phyloP scores from a whole-genome alignment of 35 echinoderm and acorn worm species.

The Amphiura filiformis region DNA sequence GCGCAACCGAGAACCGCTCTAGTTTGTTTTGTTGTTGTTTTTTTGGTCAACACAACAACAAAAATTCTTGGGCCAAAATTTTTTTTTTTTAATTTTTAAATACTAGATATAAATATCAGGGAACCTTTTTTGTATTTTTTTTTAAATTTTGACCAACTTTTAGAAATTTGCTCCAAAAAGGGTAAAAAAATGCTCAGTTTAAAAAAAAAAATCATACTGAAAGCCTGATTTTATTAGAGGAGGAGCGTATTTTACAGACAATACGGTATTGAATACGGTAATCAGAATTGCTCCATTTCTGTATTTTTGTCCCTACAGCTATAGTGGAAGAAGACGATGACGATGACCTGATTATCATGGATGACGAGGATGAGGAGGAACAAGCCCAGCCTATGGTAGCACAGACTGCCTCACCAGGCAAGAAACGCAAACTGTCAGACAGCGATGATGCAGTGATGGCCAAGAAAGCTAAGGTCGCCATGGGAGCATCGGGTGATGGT shows the following conservation, averaged over 20 bases:
- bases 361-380: slow-evolving; percentile 52
- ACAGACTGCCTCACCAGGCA: neutral
- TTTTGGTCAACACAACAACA: no score
- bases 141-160: no score
- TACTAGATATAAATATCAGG: no score
- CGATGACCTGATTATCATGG: slow-evolving; percentile 70
- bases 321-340: slow-evolving; percentile 21
- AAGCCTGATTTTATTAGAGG: neutral
- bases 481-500: neutral
- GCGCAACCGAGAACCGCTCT: no score
- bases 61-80: no score
- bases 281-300: neutral
- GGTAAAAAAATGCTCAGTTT: no score
- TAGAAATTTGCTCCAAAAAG: no score
- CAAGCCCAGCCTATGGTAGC: neutral
- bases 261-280: neutral
- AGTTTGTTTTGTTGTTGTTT: no score
- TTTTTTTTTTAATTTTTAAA: no score
- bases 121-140: no score
- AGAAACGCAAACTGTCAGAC: slow-evolving; percentile 20
- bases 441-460: slow-evolving; percentile 24
- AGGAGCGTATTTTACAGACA: neutral
- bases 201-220: no score
- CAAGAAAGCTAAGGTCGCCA: slow-evolving; percentile 20
- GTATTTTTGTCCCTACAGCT: neutral